These are phyloP conservation scores for Dicentrarchus labrax DNA, from an alignment of 2,113 vertebrate genomes.

Conservation along the genomic window DNA sequence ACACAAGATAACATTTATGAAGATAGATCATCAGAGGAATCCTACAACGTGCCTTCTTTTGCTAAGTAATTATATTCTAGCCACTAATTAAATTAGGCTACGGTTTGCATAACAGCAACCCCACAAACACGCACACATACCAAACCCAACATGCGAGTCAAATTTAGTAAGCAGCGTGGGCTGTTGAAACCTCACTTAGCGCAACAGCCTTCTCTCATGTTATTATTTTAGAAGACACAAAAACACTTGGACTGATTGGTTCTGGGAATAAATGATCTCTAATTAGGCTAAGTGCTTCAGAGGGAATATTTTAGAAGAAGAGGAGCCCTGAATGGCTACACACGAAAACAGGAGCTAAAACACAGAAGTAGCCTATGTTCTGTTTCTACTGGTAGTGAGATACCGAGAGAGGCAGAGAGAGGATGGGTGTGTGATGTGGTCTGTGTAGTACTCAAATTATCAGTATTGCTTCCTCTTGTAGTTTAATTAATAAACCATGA, in stretches of 20 bases:
- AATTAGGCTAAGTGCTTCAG: slow-evolving; percentile 83
- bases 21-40: slow-evolving; percentile 53
- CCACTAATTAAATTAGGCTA: slow-evolving; percentile 65
- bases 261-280: slow-evolving; percentile 81
- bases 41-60: slow-evolving; percentile 30
- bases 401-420: background rate
- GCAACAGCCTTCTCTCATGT: slow-evolving; percentile 64
- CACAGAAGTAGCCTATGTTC: slow-evolving; percentile 30
- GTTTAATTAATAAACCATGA: slow-evolving; percentile 50
- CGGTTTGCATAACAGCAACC: slow-evolving; percentile 57
- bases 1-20: slow-evolving; percentile 53
- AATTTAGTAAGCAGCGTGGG: slow-evolving; percentile 66
- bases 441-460: slow-evolving; percentile 12
- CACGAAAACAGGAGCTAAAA: slow-evolving; percentile 48
- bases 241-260: slow-evolving; percentile 85
- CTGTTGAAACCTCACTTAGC: slow-evolving; percentile 66
- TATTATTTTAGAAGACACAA: slow-evolving; percentile 77
- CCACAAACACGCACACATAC: slow-evolving; percentile 27
- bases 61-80: slow-evolving; percentile 56
- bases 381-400: slow-evolving; percentile 37
- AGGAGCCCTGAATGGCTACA: slow-evolving; percentile 39
- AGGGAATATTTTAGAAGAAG: slow-evolving; percentile 76
- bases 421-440: slow-evolving; percentile 7
- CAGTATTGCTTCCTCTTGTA: slow-evolving; percentile 10
- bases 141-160: slow-evolving; percentile 61